Base-by-base conservation (phyloP, 2,797 vertebrate genomes). In the Mareca strepera region DNA sequence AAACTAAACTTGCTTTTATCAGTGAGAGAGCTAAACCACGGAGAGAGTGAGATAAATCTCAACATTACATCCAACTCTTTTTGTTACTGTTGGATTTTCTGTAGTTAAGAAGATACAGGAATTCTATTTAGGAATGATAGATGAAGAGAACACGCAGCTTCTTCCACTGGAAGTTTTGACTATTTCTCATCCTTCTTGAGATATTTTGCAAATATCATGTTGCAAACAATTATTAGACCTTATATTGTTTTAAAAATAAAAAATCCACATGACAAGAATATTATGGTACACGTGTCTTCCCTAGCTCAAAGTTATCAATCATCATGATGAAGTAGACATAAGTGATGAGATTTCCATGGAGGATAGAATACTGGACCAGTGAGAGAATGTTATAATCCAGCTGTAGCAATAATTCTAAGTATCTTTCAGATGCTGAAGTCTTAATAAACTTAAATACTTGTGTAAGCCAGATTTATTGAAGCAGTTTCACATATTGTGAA, bases 371-470 rank as follows among this genome's bases (percentile, higher is more conserved):
- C 80, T 90, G 82, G 80, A 91, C 67, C 28, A 90, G 48, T 58
- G 67, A 93, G 59, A 88, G 62, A 94, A 93, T 94, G 92, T 70
- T 96, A 96, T 91, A 93, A 91, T 70, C 85, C 93, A 96, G 93
- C 79, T 96, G 91, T 70, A 92, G 82, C 78, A 96, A 95, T 94
- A 97, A 92, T 93, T 96, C 88, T 90, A 92, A 84, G 74, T 82
- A 92, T 86, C 82, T 95, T 92, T 96, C 64, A 81, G 91, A 31
- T 82, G 43, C 39, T 91, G 76, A 94, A 92, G 91, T 77, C 80
- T 93, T 91, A 96, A 96, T 95, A 97, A 97, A 96, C 77, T 94
- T 93, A 92, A 96, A 96, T 89, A 95, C 92, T 96, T 90, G 43
- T 96, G 70, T 82, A 81, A 95, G 70, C 77, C 77, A 96, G 87